Evolutionary conservation across 53 echinoderm and acorn worm genomes (phyloP).

Genomic region (Luidia sarsii): DNA sequence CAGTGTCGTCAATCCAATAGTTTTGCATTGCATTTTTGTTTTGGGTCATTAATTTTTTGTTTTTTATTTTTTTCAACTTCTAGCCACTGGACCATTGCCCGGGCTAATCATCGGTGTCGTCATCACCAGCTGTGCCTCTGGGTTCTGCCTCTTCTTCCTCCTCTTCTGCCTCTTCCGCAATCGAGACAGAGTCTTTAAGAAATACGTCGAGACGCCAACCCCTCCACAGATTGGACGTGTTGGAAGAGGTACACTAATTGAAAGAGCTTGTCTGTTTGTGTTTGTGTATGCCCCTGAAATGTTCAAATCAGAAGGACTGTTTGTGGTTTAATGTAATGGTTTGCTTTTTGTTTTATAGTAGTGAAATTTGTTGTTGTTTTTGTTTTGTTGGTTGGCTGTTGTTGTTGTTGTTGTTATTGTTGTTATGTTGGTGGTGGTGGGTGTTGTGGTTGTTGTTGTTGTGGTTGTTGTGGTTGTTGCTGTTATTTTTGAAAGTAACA

Average conservation of each 20-base stretch:
- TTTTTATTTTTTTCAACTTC: not conserved
- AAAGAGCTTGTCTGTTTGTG: not conserved
- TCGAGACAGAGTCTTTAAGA: not conserved
- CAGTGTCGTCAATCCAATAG: not conserved
- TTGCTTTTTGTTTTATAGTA: no score
- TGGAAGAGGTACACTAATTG: not conserved
- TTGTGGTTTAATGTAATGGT: no score
- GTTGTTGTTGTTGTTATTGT: not conserved
- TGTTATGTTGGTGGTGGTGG: not conserved
- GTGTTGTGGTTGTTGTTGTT: no score
- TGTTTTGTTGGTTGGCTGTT: no score
- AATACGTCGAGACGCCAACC: not conserved
- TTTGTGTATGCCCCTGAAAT: not conserved
- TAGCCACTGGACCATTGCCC: not conserved
- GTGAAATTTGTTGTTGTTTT: no score
- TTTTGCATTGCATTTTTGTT: not conserved
- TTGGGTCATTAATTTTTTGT: not conserved
- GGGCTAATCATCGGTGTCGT: conserved; percentile 2
- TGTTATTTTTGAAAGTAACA: not conserved
- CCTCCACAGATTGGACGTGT: not conserved
- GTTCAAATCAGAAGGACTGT: not conserved
- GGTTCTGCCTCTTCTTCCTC: not conserved
- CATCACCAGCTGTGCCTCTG: not conserved
- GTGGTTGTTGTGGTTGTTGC: no score
- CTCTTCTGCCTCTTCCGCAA: not conserved